phyloP scores from a whole-genome alignment of 2,888 invertebrate species.

The Eupithecia vulgata region DNA sequence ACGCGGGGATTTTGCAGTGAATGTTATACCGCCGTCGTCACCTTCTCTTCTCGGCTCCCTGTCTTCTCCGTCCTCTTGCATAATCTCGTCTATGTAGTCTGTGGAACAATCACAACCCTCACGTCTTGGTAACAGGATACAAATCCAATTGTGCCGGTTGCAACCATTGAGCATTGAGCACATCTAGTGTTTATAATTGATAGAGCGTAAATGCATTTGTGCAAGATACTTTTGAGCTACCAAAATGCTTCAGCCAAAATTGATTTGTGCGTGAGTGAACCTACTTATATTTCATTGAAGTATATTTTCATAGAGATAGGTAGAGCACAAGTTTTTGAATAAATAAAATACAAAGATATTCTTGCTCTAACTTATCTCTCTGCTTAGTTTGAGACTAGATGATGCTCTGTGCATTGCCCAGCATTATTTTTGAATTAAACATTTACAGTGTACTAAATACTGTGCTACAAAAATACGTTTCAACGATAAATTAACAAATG shows the following conservation, averaged over 20 bases:
- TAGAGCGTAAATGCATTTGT: background rate
- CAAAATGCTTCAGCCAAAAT: background rate
- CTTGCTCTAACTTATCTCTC: background rate
- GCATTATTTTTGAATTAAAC: background rate
- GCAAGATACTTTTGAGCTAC: background rate
- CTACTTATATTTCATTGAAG: background rate
- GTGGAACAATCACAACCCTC: constrained; percentile 50
- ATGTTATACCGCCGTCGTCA: constrained; percentile 94
- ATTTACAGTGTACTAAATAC: background rate
- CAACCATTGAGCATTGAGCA: constrained; percentile 18
- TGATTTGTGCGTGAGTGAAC: background rate
- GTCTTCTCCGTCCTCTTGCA: constrained; percentile 85
- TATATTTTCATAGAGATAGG: background rate
- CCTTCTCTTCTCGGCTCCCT: constrained; percentile 82
- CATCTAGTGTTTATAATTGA: background rate
- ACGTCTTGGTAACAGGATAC: constrained; percentile 31
- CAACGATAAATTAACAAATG: constrained; percentile 39
- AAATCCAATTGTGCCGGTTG: constrained; percentile 35
- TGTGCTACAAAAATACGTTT: constrained; percentile 40
- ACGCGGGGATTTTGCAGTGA: constrained; percentile 95
- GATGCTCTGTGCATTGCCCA: background rate
- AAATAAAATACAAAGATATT: background rate
- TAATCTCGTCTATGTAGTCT: constrained; percentile 94
- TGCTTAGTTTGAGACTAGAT: background rate
- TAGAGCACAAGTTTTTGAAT: background rate